Percentiles rank a stretch among this genome's conserved stretches.
Conservation (phyloP, 2,113 vertebrate species). For the Bufo bufo region DNA sequence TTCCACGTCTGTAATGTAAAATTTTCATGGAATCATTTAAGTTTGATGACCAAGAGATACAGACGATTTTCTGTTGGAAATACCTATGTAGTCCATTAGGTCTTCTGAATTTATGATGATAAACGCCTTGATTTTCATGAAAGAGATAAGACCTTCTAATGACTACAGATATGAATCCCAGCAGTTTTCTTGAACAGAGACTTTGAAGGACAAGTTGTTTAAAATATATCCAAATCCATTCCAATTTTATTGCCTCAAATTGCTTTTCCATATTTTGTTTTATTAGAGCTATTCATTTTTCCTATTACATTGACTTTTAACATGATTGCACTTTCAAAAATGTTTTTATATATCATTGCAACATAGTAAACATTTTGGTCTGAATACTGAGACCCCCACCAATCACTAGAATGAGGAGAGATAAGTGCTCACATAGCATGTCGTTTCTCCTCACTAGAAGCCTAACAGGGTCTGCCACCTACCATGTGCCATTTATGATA, state of each 20-base stretch:
- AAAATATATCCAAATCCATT: slow-evolving; percentile 84
- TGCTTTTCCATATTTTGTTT: slow-evolving; percentile 74
- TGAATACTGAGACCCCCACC: too few relatives aligned
- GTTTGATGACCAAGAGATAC: slow-evolving; percentile 70
- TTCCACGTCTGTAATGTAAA: not conserved
- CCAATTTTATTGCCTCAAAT: slow-evolving; percentile 79
- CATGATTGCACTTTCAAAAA: too few relatives aligned
- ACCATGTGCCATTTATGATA: too few relatives aligned
- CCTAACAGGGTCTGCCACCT: too few relatives aligned
- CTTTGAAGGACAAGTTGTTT: slow-evolving; percentile 79
- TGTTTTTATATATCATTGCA: too few relatives aligned
- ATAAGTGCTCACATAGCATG: too few relatives aligned
- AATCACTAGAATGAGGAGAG: too few relatives aligned
- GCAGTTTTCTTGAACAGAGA: slow-evolving; percentile 79
- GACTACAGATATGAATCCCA: slow-evolving; percentile 78
- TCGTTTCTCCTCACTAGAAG: too few relatives aligned
- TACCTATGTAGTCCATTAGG: slow-evolving; percentile 76
- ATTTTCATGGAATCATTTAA: slow-evolving; percentile 69
- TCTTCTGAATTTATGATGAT: slow-evolving; percentile 78
- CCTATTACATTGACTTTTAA: not conserved
- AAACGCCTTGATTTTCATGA: slow-evolving; percentile 81
- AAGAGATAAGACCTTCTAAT: slow-evolving; percentile 82
- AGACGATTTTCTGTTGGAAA: slow-evolving; percentile 69
- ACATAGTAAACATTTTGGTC: too few relatives aligned
- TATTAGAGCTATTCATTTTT: slow-evolving; percentile 69